phyloP scores from a whole-genome alignment of 2,888 invertebrate genomes.

The Brenthis hecate region DNA sequence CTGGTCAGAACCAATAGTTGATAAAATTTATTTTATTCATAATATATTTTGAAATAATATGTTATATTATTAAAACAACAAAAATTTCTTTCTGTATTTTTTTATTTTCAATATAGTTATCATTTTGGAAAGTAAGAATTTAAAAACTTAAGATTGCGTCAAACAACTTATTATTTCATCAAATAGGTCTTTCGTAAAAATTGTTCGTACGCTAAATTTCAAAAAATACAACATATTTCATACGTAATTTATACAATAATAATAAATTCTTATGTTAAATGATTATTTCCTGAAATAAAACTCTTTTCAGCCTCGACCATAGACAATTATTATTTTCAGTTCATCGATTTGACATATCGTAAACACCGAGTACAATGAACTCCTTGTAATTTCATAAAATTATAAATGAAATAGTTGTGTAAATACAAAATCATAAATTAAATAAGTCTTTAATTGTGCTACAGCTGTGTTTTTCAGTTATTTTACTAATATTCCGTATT shows the following conservation, averaged over 20 bases:
- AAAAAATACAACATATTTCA: not conserved
- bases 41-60: too few relatives aligned
- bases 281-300: not conserved
- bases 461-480: slow-evolving; percentile 32
- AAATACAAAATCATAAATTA: slow-evolving; percentile 51
- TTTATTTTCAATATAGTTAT: too few relatives aligned
- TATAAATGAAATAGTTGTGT: slow-evolving; percentile 49
- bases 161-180: too few relatives aligned
- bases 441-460: slow-evolving; percentile 50
- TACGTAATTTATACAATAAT: not conserved
- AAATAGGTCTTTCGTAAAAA: too few relatives aligned
- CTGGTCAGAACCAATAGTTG: too few relatives aligned
- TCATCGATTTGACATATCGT: slow-evolving; percentile 54
- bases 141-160: too few relatives aligned
- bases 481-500: slow-evolving; percentile 29
- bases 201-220: too few relatives aligned
- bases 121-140: too few relatives aligned
- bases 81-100: too few relatives aligned
- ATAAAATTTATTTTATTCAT: too few relatives aligned
- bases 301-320: not conserved
- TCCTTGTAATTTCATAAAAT: slow-evolving; percentile 45
- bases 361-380: slow-evolving; percentile 75
- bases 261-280: not conserved
- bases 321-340: slow-evolving; percentile 23
- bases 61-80: too few relatives aligned